Evolutionary conservation across 1,140 invertebrate species (phyloP), one percentile per base, ranked within the genome.

Genomic region (Diabrotica virgifera): DNA sequence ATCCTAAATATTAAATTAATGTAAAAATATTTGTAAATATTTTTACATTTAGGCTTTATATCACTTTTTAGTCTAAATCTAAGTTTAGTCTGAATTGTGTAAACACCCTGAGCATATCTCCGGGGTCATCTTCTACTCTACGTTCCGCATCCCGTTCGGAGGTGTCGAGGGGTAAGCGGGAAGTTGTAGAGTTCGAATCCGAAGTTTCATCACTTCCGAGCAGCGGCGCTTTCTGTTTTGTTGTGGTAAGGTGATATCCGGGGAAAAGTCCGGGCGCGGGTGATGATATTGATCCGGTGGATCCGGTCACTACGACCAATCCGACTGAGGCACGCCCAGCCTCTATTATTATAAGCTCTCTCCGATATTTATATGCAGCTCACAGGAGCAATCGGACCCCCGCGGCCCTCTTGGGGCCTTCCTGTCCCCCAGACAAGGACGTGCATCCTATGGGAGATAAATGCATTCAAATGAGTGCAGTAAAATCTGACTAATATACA

Each of bases 291-390:
- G 71, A 73, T 73, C 67, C 71, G 69, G 69, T 55, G 67, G 65
- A 73, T 73, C 71, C 71, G 69, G 71, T 73, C 68, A 71, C 57
- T 69, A 63, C 71, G 61, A 69, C 71, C 71, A 73, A 73, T 73
- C 69, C 69, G 65, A 62, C 63, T 55, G 53, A 57, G 71, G 65
- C 71, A 73, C 71, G 71, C 69, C 71, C 71, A 68, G 64, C 35
- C 40, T 56, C 37, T 67, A 59, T 50, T 38, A 37, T 60, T 62
- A 60, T 60, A 40, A 63, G 46, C 38, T 24, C 56, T 54, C 63
- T 64, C 37, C 53, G 46, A 59, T 59, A 59, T 64, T 64, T 64
- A 64, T 64, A 64, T 64, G 56, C 63, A 57, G 51, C 57, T 64
- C 56, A 63, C 62, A 57, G 40, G 36, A 63, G 55, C 46, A 12